Evolutionary conservation across 1,140 invertebrate species (phyloP), one percentile per base, ranked within the genome.

Genomic region (Pachypeltis micranthus): DNA sequence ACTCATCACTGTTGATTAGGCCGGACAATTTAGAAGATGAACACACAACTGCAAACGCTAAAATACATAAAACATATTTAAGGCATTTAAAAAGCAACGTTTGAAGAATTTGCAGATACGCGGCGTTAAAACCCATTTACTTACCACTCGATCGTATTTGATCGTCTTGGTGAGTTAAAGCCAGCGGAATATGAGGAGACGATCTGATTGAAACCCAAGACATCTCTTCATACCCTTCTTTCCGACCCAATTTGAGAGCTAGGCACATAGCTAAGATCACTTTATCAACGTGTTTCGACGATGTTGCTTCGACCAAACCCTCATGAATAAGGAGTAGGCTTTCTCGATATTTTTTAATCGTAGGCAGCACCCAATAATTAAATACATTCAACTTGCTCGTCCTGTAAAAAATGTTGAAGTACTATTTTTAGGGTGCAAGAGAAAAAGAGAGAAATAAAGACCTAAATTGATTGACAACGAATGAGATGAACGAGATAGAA

Each of bases 321-420:
- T 64, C 60, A 44, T 59, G 54, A 7, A 68, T 27, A 7, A 65
- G 28, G 21, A 60, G 31, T 19, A 65, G 64, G 2, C 25, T 64
- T 25, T 3, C 29, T 19, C 47, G 65, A 28, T 55, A 69, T 60
- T 65, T 68, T 27, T 64, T 65, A 54, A 69, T 61, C 10, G 68
- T 67, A 23, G 44, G 44, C 19, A 56, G 54, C 31, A 70, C 51
- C 66, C 69, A 67, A 31, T 71, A 68, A 28, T 70, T 71, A 47
- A 71, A 66, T 23, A 69, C 23, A 63, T 71, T 70, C 26, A 66
- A 62, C n/a, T 61, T 65, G 21, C 44, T 23, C 34, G 64, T 58
- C 12, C 70, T 71, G 59, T 67, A 70, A 31, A 47, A 54, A 59
- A n/a, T n/a, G n/a, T n/a, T n/a, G n/a, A n/a, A n/a, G n/a, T n/a